phyloP scores from a whole-genome alignment of 2,797 vertebrate species.

The Natrix natrix region DNA sequence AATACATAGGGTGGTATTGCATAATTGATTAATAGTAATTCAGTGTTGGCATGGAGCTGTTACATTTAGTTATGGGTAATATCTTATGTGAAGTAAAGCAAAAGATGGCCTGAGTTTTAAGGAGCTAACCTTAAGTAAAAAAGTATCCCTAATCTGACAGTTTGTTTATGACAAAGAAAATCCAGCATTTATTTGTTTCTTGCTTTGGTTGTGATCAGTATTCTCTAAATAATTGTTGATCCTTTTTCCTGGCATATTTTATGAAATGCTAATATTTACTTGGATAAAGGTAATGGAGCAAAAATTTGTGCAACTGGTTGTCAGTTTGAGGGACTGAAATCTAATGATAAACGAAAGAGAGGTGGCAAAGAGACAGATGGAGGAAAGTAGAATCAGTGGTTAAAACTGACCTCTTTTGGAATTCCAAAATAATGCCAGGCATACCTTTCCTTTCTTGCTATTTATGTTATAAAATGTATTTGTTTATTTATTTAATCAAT shows the following conservation, averaged over 20 bases:
- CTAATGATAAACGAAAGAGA: background rate
- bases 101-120: background rate
- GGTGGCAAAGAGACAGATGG: background rate
- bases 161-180: conserved; percentile 7
- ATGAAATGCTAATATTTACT: conserved; percentile 7
- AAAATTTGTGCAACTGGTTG: background rate
- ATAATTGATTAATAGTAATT: background rate
- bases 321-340: conserved; percentile 8
- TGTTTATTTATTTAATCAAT: background rate
- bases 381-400: conserved; percentile 1
- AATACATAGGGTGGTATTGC: background rate
- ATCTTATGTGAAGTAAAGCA: background rate
- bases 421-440: background rate
- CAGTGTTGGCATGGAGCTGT: background rate
- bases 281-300: background rate
- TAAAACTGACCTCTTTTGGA: background rate
- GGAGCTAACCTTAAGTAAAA: background rate
- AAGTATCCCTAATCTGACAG: background rate
- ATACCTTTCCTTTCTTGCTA: background rate
- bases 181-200: conserved; percentile 1
- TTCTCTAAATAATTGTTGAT: background rate
- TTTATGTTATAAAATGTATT: background rate
- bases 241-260: background rate
- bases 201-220: background rate
- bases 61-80: background rate